Conservation (phyloP, 2,888 invertebrate species). For the Microchrysa polita region DNA sequence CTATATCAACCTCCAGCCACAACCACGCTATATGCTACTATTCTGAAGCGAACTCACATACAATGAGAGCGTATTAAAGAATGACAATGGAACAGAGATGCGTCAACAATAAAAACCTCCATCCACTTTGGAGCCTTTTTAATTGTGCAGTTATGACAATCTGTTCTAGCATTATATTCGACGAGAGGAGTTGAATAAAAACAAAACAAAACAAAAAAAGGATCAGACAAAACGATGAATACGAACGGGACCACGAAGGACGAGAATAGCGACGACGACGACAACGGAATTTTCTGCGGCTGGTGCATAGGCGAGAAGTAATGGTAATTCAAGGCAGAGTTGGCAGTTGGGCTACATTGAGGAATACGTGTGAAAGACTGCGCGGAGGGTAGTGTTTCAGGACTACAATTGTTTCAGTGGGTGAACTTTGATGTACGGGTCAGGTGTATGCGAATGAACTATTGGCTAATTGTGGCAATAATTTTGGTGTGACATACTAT, state of each 20-base stretch:
- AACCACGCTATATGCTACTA: slow-evolving; percentile 2
- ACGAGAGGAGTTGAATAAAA: background rate
- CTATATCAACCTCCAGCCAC: background rate
- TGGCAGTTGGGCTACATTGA: slow-evolving; percentile 28
- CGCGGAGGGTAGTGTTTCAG: no score
- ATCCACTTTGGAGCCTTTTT: slow-evolving; percentile 43
- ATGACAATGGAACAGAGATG: slow-evolving; percentile 32
- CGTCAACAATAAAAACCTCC: slow-evolving; percentile 41
- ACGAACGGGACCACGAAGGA: background rate
- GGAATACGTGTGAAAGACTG: slow-evolving; percentile 5
- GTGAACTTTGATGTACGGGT: background rate
- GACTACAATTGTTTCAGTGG: slow-evolving; percentile 5
- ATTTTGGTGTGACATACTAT: background rate
- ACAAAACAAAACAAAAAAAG: background rate
- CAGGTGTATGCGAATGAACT: background rate
- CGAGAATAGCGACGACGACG: background rate
- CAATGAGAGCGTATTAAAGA: slow-evolving; percentile 37
- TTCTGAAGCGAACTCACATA: slow-evolving; percentile 22
- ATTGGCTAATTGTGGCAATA: background rate
- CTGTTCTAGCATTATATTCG: slow-evolving; percentile 40
- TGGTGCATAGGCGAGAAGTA: slow-evolving; percentile 14
- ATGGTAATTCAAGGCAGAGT: background rate
- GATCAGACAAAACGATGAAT: slow-evolving; percentile 15
- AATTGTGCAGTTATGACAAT: slow-evolving; percentile 45
- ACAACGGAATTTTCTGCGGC: slow-evolving; percentile 11